These are phyloP conservation scores for Axis porcinus DNA, from an alignment of 2,113 vertebrate genomes.

Conservation along the genomic window DNA sequence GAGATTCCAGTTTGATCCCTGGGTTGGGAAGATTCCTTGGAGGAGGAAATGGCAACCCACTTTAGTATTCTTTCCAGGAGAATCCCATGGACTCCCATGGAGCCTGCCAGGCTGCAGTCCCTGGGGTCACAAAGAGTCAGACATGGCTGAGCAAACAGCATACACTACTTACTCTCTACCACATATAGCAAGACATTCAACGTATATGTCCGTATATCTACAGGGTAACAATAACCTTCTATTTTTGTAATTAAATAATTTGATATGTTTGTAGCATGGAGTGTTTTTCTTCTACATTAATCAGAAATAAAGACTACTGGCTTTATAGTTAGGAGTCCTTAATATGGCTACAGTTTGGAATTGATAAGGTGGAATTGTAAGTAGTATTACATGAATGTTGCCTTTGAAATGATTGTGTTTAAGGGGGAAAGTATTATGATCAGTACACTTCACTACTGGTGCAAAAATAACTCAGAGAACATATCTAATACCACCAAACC, in stretches of 20 bases:
- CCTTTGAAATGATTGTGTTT: not conserved
- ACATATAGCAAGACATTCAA: not conserved
- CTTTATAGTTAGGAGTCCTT: not conserved
- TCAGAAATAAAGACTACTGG: not conserved
- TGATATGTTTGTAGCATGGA: not conserved
- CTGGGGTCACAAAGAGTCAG: not conserved
- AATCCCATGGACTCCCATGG: not conserved
- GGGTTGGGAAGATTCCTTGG: not conserved
- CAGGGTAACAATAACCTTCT: not conserved
- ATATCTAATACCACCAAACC: not conserved
- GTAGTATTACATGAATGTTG: not conserved
- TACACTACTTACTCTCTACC: not conserved
- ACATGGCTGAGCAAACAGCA: not conserved
- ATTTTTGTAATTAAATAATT: not conserved
- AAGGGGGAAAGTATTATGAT: not conserved
- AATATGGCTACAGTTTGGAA: not conserved
- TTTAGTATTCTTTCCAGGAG: not conserved
- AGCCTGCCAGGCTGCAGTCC: not conserved
- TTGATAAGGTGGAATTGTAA: not conserved
- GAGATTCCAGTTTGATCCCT: not conserved
- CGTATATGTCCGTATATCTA: not conserved
- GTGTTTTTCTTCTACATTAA: not conserved
- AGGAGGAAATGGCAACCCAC: not conserved
- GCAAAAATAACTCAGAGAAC: not conserved
- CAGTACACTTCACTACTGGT: not conserved